Percentiles rank a stretch among this genome's conserved stretches.
These are phyloP conservation scores for Pteronura brasiliensis DNA, from an alignment of 2,113 vertebrate genomes.

Conservation along the genomic window DNA sequence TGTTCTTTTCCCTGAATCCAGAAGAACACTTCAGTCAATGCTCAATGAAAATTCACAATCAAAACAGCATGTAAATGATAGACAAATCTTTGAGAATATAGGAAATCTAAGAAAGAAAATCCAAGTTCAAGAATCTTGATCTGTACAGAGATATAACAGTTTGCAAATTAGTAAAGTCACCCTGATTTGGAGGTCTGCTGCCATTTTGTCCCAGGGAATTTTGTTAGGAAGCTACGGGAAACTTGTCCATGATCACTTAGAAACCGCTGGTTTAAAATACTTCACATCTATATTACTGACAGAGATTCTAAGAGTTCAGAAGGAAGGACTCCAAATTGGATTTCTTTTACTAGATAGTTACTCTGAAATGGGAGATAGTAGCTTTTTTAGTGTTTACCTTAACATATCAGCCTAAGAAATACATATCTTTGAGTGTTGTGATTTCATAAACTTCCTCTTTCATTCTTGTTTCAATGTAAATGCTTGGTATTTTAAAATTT, in stretches of 20 bases:
- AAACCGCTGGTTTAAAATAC: neutral
- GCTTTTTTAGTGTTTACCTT: neutral
- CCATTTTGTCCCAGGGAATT: neutral
- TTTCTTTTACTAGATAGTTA: neutral
- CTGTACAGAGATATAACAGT: neutral
- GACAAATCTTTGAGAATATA: neutral
- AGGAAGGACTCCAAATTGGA: neutral
- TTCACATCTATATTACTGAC: neutral
- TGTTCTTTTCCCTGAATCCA: neutral
- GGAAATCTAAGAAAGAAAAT: constrained; percentile 31
- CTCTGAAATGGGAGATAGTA: neutral
- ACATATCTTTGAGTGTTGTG: neutral
- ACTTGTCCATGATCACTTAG: neutral
- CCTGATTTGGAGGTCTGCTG: neutral
- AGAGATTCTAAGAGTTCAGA: neutral
- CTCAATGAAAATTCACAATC: neutral
- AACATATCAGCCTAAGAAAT: neutral
- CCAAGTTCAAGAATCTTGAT: neutral
- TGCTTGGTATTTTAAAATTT: neutral
- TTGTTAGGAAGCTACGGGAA: neutral
- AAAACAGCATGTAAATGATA: constrained; percentile 1
- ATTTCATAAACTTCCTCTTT: neutral
- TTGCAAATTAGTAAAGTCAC: constrained; percentile 2
- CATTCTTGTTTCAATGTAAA: constrained; percentile 6
- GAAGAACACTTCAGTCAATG: neutral